phyloP scores from a whole-genome alignment of 2,888 invertebrate species.

The Lucinisca nassula region DNA sequence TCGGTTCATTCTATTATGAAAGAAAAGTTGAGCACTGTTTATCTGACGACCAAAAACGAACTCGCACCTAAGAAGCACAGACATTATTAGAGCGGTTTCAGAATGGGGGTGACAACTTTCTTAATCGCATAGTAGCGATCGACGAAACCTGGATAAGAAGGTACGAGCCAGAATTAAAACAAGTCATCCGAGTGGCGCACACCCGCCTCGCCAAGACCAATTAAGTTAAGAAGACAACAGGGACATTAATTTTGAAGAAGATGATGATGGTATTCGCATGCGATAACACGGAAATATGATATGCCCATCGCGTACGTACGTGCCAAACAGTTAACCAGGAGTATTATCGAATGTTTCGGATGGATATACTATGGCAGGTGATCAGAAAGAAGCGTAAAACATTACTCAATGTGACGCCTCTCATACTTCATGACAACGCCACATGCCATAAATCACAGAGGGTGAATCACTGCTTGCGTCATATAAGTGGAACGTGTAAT shows the following conservation, averaged over 20 bases:
- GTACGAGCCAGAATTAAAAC: not conserved
- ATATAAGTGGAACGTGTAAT: slow-evolving; percentile 15
- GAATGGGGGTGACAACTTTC: no score
- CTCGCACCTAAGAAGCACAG: not conserved
- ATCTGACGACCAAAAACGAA: not conserved
- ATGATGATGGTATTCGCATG: not conserved
- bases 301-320: not conserved
- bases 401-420: no score
- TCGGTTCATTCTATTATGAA: not conserved
- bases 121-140: no score
- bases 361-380: not conserved
- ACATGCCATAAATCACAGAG: slow-evolving; percentile 10
- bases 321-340: no score
- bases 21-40: not conserved
- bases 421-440: no score
- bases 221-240: not conserved
- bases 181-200: slow-evolving; percentile 1
- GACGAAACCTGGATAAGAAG: no score
- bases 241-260: not conserved
- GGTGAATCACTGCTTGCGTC: not conserved
- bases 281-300: no score
- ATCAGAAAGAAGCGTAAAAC: no score
- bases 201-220: not conserved
- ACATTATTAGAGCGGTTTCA: not conserved
- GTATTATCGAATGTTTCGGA: not conserved